These are phyloP conservation scores for Panorpa germanica DNA, from an alignment of 2,888 invertebrate species.

Conservation along the genomic window DNA sequence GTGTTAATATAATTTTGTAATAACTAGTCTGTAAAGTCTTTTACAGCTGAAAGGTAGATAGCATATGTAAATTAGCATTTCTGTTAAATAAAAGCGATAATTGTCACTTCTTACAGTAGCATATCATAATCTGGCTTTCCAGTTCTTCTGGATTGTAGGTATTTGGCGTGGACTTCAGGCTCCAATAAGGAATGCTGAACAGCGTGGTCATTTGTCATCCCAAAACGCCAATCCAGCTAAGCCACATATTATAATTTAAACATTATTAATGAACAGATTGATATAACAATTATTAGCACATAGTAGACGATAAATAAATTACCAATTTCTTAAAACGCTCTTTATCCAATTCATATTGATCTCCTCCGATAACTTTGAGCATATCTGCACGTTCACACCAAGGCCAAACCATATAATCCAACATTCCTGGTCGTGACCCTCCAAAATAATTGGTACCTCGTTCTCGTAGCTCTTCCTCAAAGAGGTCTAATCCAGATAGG, in stretches of 20 bases:
- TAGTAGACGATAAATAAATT: too few relatives aligned
- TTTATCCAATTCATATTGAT: conserved; percentile 41
- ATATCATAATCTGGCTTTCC: conserved; percentile 52
- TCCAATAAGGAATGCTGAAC: conserved; percentile 46
- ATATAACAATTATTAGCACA: too few relatives aligned
- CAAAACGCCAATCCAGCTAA: conserved; percentile 45
- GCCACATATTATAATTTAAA: conserved; percentile 14
- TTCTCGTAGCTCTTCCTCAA: conserved; percentile 42
- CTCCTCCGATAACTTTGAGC: conserved; percentile 35
- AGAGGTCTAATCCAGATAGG: conserved; percentile 35
- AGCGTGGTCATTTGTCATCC: conserved; percentile 48
- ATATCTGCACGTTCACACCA: conserved; percentile 46
- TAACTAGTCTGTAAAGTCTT: too few relatives aligned
- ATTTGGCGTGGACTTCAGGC: conserved; percentile 53
- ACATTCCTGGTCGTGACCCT: conserved; percentile 50
- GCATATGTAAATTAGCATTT: too few relatives aligned
- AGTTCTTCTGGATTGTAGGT: conserved; percentile 38
- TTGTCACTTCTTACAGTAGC: conserved; percentile 27
- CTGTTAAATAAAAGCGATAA: too few relatives aligned
- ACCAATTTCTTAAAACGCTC: conserved; percentile 47
- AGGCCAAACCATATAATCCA: conserved; percentile 75
- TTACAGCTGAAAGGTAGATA: too few relatives aligned
- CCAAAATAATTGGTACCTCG: conserved; percentile 46
- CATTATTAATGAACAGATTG: too few relatives aligned
- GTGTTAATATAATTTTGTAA: too few relatives aligned